These are phyloP conservation scores for Epinephelus cyanopodus DNA, from an alignment of 2,113 vertebrate genomes.

Conservation along the genomic window DNA sequence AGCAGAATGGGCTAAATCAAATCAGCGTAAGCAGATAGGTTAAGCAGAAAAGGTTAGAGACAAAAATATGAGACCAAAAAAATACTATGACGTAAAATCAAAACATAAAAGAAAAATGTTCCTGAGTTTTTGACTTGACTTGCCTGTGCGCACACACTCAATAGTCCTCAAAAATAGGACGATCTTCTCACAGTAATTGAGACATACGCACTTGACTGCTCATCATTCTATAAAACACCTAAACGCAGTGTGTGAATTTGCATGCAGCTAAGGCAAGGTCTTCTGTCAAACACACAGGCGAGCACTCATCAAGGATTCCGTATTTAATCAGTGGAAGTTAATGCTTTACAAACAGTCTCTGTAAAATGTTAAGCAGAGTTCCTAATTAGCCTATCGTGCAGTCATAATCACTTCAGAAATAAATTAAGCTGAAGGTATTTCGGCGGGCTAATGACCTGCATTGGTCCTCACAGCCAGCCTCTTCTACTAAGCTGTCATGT, in stretches of 20 bases:
- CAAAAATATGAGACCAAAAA: slow-evolving; percentile 44
- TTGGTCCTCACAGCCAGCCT: slow-evolving; percentile 32
- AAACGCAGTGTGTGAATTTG: slow-evolving; percentile 53
- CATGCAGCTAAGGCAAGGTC: slow-evolving; percentile 37
- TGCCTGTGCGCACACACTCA: slow-evolving; percentile 1
- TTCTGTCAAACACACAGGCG: slow-evolving; percentile 57
- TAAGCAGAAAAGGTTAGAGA: slow-evolving; percentile 76
- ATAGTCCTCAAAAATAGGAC: background rate
- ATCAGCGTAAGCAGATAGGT: slow-evolving; percentile 75
- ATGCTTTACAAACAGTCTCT: slow-evolving; percentile 85
- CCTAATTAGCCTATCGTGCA: slow-evolving; percentile 86
- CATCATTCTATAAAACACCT: slow-evolving; percentile 24
- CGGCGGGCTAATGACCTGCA: slow-evolving; percentile 78
- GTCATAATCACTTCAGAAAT: slow-evolving; percentile 85
- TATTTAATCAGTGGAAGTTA: slow-evolving; percentile 83
- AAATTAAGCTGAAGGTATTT: slow-evolving; percentile 84
- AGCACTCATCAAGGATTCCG: slow-evolving; percentile 70
- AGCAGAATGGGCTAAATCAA: slow-evolving; percentile 67
- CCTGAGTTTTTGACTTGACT: background rate
- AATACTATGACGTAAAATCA: background rate
- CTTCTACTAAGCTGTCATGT: slow-evolving; percentile 47
- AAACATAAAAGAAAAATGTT: too few species aligned
- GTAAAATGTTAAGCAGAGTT: slow-evolving; percentile 83
- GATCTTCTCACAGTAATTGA: slow-evolving; percentile 22
- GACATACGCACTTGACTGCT: slow-evolving; percentile 12